Conservation (phyloP, 1,140 invertebrate genomes). For the Caenorhabditis latens region DNA sequence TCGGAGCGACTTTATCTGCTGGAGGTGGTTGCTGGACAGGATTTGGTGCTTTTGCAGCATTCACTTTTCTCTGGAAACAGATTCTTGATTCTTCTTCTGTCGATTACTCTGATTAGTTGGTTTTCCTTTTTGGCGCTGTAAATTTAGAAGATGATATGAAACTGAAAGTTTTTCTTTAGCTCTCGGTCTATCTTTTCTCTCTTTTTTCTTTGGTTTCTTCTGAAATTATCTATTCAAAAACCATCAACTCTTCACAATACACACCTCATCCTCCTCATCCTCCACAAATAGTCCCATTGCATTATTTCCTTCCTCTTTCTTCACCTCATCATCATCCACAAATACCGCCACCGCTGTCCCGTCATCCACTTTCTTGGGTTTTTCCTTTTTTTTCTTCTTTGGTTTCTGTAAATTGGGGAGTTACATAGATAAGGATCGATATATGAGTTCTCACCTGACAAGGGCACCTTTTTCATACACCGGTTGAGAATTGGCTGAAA, state of each 20-base stretch:
- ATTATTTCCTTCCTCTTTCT: neutral
- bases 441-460: neutral
- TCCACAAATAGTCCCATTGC: neutral
- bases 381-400: neutral
- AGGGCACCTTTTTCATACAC: no score
- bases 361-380: neutral
- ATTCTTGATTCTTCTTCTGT: slow-evolving; percentile 1
- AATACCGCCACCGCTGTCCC: neutral
- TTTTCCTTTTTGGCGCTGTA: slow-evolving; percentile 7
- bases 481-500: no score
- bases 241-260: no score
- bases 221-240: neutral
- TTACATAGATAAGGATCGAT: neutral
- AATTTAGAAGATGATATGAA: neutral
- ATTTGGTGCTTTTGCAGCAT: neutral
- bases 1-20: neutral
- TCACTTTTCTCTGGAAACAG: neutral
- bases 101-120: neutral
- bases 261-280: neutral
- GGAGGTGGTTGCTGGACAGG: neutral
- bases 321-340: neutral
- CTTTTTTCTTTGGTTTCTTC: neutral
- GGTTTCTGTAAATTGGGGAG: neutral
- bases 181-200: neutral
- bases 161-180: no score